These are phyloP conservation scores for Magallana gigas DNA, from an alignment of 1,140 invertebrate genomes.

Conservation along the genomic window DNA sequence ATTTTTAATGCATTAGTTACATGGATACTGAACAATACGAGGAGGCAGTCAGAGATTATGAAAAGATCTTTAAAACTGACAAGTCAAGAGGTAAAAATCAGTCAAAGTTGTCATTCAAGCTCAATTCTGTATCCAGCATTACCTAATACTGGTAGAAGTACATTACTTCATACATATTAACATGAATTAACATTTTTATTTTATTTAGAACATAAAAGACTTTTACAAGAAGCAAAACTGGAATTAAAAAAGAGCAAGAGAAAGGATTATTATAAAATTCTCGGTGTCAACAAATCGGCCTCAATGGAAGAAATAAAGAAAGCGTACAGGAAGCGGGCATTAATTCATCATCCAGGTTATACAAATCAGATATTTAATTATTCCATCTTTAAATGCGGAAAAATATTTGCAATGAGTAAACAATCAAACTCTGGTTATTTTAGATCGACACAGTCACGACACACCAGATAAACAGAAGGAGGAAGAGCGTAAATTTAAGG, in stretches of 20 bases:
- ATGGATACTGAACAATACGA: slow-evolving; percentile 91
- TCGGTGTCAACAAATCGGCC: slow-evolving; percentile 92
- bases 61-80: slow-evolving; percentile 91
- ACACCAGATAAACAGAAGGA: slow-evolving; percentile 90
- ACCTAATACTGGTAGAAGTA: too few relatives aligned
- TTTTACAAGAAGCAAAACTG: slow-evolving; percentile 91
- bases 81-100: slow-evolving; percentile 84
- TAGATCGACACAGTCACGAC: slow-evolving; percentile 93
- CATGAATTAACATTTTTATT: neutral
- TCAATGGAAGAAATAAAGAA: slow-evolving; percentile 96
- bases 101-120: too few relatives aligned
- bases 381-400: too few relatives aligned
- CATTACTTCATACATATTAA: too few relatives aligned
- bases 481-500: slow-evolving; percentile 87
- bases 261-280: slow-evolving; percentile 98
- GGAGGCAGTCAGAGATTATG: slow-evolving; percentile 94
- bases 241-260: slow-evolving; percentile 84
- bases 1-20: slow-evolving; percentile 80
- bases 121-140: too few relatives aligned
- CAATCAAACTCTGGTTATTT: neutral
- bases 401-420: too few relatives aligned
- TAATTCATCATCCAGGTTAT: slow-evolving; percentile 99
- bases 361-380: neutral
- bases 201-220: slow-evolving; percentile 76
- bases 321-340: slow-evolving; percentile 94